Percentiles rank a stretch among this genome's conserved stretches.
phyloP scores from a whole-genome alignment of 2,113 vertebrate species.

The Pomatorhinus ruficollis region DNA sequence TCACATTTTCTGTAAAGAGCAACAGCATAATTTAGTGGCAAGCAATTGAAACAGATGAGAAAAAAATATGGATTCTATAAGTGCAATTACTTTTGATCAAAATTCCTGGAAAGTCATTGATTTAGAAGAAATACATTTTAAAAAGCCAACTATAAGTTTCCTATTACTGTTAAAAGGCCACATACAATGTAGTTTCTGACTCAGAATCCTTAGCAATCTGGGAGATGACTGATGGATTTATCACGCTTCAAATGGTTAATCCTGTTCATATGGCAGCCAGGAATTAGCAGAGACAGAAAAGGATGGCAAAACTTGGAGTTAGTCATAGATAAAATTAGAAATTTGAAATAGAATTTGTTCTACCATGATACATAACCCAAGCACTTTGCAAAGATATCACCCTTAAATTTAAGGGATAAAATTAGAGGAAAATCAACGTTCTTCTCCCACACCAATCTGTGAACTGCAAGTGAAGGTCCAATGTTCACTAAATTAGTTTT shows the following conservation, averaged over 20 bases:
- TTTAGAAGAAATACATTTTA: neutral
- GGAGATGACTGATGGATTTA: neutral
- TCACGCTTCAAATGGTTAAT: neutral
- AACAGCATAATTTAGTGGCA: neutral
- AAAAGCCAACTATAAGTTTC: neutral
- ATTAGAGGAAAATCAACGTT: neutral
- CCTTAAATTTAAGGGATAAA: neutral
- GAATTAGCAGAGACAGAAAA: neutral
- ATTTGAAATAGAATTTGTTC: neutral
- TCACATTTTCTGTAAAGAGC: neutral
- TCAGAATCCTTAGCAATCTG: neutral
- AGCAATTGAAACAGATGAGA: neutral
- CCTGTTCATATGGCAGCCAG: neutral
- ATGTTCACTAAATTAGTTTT: neutral
- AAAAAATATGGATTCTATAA: neutral
- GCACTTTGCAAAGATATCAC: neutral
- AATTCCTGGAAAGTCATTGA: neutral
- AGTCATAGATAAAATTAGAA: slow-evolving; percentile 7
- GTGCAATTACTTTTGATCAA: neutral
- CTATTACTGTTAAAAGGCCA: neutral
- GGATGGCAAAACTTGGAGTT: neutral
- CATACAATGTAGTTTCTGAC: neutral
- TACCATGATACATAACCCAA: neutral
- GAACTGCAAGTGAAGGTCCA: neutral
- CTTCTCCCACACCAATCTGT: neutral